Evolutionary conservation across 2,797 vertebrate species (phyloP).

Genomic region (Clarias fuscus): DNA sequence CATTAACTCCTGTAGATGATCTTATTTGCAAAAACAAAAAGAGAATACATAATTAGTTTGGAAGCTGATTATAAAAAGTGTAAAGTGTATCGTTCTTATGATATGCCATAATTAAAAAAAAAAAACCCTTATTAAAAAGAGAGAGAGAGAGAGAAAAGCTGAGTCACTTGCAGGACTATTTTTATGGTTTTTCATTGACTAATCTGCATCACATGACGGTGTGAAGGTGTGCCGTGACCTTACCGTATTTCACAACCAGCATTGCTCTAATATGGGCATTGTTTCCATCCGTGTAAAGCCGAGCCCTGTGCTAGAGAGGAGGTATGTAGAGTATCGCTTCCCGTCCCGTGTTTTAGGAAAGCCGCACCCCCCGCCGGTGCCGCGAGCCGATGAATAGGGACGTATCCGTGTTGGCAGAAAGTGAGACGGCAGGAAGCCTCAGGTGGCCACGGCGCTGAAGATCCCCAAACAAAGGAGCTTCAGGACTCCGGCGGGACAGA

Average conservation of each 20-base stretch:
- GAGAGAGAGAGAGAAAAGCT: background rate
- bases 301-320: constrained; percentile 6
- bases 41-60: background rate
- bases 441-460: constrained; percentile 14
- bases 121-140: no score
- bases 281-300: constrained; percentile 31
- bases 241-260: constrained; percentile 1
- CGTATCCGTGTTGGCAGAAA: constrained; percentile 39
- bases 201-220: constrained; percentile 2
- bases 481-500: constrained; percentile 24
- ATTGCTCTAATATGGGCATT: constrained; percentile 21
- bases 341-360: constrained; percentile 16
- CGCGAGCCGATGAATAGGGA: constrained; percentile 32
- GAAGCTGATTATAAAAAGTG: background rate
- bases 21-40: background rate
- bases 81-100: background rate
- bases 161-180: background rate
- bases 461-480: constrained; percentile 19
- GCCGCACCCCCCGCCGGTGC: background rate
- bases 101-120: no score
- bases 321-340: constrained; percentile 7
- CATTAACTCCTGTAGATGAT: no score
- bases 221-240: constrained; percentile 5
- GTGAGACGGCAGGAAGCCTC: constrained; percentile 38
- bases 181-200: background rate